Evolutionary conservation across 1,140 invertebrate genomes (phyloP).

Genomic region (Heliothis virescens): DNA sequence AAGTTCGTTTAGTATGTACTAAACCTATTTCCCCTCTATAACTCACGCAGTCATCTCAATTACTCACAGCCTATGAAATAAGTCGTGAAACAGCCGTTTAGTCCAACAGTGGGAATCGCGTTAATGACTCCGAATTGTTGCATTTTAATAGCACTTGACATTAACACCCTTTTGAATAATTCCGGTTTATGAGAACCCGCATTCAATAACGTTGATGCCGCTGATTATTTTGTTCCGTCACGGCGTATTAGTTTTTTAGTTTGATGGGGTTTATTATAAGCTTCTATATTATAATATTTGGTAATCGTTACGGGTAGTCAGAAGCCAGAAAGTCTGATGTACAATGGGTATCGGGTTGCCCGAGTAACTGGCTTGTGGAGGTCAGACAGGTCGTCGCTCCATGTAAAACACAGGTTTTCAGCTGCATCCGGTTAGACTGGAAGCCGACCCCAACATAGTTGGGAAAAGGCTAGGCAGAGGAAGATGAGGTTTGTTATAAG

Average conservation of each 20-base stretch:
- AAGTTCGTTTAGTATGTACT: too few species aligned
- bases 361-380: too few species aligned
- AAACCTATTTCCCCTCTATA: neutral
- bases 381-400: too few species aligned
- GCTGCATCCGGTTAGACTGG: too few species aligned
- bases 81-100: neutral
- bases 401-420: too few species aligned
- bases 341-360: too few species aligned
- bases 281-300: too few species aligned
- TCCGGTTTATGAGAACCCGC: conserved; percentile 17
- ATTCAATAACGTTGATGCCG: conserved; percentile 6
- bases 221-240: conserved; percentile 20
- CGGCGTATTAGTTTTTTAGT: neutral
- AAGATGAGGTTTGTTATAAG: too few species aligned
- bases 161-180: conserved; percentile 38
- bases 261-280: neutral
- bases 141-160: conserved; percentile 11
- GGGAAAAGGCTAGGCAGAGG: too few species aligned
- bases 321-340: too few species aligned
- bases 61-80: neutral
- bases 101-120: conserved; percentile 16
- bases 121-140: conserved; percentile 4
- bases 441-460: too few species aligned
- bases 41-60: neutral
- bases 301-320: too few species aligned